Evolutionary conservation across 2,113 vertebrate genomes (phyloP).

Genomic region (Ageneiosus marmoratus): DNA sequence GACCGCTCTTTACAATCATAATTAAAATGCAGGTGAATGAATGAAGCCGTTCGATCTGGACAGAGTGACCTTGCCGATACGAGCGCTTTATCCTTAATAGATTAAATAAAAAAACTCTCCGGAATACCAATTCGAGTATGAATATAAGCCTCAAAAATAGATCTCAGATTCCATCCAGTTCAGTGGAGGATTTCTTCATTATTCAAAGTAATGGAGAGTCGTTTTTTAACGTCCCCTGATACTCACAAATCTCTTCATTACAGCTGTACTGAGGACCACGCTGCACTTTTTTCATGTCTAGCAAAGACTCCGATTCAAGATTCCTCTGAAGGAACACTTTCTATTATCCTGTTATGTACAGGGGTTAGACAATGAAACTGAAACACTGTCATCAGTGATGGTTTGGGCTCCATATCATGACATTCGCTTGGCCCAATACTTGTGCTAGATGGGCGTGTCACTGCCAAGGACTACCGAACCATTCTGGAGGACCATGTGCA

Average conservation of each 20-base stretch:
- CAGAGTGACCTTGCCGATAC: slow-evolving; percentile 44
- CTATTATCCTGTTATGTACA: neutral
- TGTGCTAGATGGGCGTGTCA: no score
- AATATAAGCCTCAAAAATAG: slow-evolving; percentile 20
- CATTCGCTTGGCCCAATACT: no score
- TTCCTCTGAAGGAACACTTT: neutral
- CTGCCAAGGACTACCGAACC: no score
- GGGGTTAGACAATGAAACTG: no score
- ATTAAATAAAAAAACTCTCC: slow-evolving; percentile 32
- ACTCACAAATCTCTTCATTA: neutral
- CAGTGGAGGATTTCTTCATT: slow-evolving; percentile 12
- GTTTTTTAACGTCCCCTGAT: neutral
- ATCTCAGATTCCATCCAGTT: slow-evolving; percentile 37
- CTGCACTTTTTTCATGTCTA: neutral
- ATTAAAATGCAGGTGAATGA: slow-evolving; percentile 51
- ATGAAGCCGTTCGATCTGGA: slow-evolving; percentile 30
- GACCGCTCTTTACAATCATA: slow-evolving; percentile 43
- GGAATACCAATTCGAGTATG: slow-evolving; percentile 39
- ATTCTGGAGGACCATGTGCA: no score
- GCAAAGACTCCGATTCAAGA: neutral
- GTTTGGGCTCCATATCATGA: no score
- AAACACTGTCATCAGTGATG: no score
- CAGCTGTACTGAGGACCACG: neutral
- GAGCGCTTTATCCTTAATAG: slow-evolving; percentile 45
- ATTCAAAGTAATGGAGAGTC: slow-evolving; percentile 3